These are phyloP conservation scores for Alauda arvensis DNA, from an alignment of 2,797 vertebrate species.

Conservation along the genomic window DNA sequence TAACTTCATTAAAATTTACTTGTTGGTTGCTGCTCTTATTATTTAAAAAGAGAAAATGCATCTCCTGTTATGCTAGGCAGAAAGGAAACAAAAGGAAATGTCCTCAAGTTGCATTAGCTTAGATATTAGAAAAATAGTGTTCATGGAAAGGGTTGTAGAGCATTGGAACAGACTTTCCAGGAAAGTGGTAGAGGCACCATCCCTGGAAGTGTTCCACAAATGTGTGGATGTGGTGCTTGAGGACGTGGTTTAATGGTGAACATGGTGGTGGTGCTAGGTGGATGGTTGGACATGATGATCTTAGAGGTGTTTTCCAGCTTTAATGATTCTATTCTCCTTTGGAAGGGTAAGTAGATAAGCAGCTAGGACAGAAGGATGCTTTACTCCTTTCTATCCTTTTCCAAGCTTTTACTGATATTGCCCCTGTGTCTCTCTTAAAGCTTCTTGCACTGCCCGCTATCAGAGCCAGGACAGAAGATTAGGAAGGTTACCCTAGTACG, in stretches of 20 bases:
- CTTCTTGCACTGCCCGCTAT: not conserved
- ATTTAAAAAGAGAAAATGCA: not conserved
- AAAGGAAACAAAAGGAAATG: not conserved
- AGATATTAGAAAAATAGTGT: not conserved
- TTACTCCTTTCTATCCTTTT: not conserved
- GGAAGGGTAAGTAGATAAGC: not conserved
- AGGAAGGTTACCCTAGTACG: not conserved
- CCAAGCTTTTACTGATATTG: not conserved
- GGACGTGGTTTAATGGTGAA: not conserved
- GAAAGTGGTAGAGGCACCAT: not conserved
- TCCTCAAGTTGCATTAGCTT: not conserved
- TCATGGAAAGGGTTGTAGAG: not conserved
- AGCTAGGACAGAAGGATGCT: not conserved
- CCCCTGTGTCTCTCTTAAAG: not conserved
- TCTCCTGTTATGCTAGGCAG: not conserved
- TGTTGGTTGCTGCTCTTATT: not conserved
- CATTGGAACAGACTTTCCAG: not conserved
- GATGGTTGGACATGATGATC: not conserved
- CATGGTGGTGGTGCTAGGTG: not conserved
- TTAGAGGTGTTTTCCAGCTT: not conserved
- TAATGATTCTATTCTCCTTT: not conserved
- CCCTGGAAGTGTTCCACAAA: not conserved
- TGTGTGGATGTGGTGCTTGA: not conserved
- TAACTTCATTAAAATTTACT: not conserved
- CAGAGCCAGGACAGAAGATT: not conserved